Evolutionary conservation across 2,113 vertebrate species (phyloP).

Genomic region (Gallinago undulata): DNA sequence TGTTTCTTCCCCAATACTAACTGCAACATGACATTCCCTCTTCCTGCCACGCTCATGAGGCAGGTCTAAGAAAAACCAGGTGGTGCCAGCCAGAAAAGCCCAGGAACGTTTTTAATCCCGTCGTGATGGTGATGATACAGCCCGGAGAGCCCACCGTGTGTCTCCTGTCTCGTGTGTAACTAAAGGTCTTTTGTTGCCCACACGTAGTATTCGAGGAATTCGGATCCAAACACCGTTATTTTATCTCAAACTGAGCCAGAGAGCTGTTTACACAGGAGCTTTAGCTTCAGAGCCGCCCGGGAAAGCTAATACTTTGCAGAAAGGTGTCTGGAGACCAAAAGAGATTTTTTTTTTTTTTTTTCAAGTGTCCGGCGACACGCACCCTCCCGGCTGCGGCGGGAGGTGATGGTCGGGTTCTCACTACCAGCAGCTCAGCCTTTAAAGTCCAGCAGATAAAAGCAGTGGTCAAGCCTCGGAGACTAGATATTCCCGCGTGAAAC

Average conservation of each 20-base stretch:
- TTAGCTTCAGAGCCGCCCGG: neutral
- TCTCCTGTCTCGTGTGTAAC: neutral
- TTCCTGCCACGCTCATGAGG: neutral
- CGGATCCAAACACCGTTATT: neutral
- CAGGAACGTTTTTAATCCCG: neutral
- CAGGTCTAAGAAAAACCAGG: neutral
- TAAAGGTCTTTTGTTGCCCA: neutral
- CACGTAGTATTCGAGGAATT: neutral
- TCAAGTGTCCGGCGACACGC: neutral
- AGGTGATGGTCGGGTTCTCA: constrained; percentile 68
- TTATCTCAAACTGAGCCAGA: constrained; percentile 25
- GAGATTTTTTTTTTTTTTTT: constrained; percentile 32
- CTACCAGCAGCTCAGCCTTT: constrained; percentile 75
- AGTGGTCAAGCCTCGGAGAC: constrained; percentile 43
- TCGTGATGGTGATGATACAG: neutral
- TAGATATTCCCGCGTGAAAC: constrained; percentile 52
- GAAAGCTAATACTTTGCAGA: constrained; percentile 52
- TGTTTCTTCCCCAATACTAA: neutral
- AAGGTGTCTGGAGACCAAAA: constrained; percentile 34
- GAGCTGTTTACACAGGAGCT: constrained; percentile 22
- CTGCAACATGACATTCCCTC: neutral
- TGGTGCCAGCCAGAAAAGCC: neutral
- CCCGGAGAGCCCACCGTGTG: neutral
- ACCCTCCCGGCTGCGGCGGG: neutral
- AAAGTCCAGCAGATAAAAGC: constrained; percentile 78